Percentiles rank a stretch among this genome's conserved stretches.
These are phyloP conservation scores for Dryadula phaetusa DNA, from an alignment of 2,888 invertebrate genomes.

Conservation along the genomic window DNA sequence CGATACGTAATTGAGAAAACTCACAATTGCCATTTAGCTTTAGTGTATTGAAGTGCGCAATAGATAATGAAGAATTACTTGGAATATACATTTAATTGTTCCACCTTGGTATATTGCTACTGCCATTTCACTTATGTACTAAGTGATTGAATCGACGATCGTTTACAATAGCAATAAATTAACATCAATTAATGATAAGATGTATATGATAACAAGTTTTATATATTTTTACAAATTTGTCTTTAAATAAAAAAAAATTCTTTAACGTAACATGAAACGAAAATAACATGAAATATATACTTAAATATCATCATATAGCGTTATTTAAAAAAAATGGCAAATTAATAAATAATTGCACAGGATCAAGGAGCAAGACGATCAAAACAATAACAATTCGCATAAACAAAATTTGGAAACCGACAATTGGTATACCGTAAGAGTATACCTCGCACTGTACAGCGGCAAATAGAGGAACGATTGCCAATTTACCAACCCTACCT, in stretches of 20 bases:
- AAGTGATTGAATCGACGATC: not conserved
- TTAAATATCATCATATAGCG: too few species aligned
- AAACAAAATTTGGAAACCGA: slow-evolving; percentile 72
- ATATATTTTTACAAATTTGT: too few species aligned
- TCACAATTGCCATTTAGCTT: slow-evolving; percentile 31
- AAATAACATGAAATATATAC: too few species aligned
- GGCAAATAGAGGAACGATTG: slow-evolving; percentile 80
- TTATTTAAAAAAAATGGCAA: not conserved
- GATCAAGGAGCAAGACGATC: slow-evolving; percentile 7
- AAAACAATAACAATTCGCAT: slow-evolving; percentile 50
- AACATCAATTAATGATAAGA: too few species aligned
- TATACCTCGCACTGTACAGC: slow-evolving; percentile 66
- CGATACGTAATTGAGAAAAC: slow-evolving; percentile 68
- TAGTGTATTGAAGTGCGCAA: slow-evolving; percentile 25
- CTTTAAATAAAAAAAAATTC: too few species aligned
- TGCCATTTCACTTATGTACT: not conserved
- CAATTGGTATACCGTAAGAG: slow-evolving; percentile 56
- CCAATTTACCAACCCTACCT: slow-evolving; percentile 81
- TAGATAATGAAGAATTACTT: slow-evolving; percentile 7
- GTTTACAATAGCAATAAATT: too few species aligned
- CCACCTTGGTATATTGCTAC: not conserved
- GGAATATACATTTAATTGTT: not conserved
- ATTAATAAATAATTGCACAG: not conserved
- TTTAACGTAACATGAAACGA: too few species aligned
- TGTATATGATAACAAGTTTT: too few species aligned